Conservation (phyloP, 2,888 invertebrate genomes). For the Caenorhabditis imperialis region DNA sequence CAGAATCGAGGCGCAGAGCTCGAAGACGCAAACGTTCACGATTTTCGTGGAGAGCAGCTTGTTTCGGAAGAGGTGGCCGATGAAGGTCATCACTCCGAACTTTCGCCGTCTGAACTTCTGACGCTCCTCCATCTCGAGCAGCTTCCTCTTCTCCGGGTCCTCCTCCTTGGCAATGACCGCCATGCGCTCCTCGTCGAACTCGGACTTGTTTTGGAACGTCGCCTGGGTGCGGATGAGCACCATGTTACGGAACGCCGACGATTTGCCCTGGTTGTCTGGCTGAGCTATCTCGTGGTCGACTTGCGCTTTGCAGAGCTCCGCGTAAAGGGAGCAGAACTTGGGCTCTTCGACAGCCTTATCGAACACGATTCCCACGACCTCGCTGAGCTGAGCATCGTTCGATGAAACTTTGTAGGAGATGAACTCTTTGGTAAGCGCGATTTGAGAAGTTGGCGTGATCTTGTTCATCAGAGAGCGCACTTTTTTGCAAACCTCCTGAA, state of each 20-base stretch:
- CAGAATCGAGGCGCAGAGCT: slow-evolving; percentile 48
- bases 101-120: slow-evolving; percentile 67
- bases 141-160: slow-evolving; percentile 61
- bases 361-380: slow-evolving; percentile 66
- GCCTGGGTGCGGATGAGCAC: slow-evolving; percentile 60
- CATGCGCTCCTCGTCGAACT: slow-evolving; percentile 38
- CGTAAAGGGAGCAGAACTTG: slow-evolving; percentile 67
- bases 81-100: slow-evolving; percentile 75
- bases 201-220: slow-evolving; percentile 57
- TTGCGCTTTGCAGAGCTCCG: slow-evolving; percentile 59
- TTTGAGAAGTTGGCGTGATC: slow-evolving; percentile 70
- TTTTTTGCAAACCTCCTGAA: slow-evolving; percentile 61
- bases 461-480: slow-evolving; percentile 73
- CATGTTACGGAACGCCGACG: slow-evolving; percentile 62
- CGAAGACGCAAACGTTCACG: slow-evolving; percentile 58
- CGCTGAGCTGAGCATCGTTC: slow-evolving; percentile 30
- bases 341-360: slow-evolving; percentile 72
- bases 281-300: slow-evolving; percentile 57
- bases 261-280: slow-evolving; percentile 11
- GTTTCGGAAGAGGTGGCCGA: slow-evolving; percentile 68
- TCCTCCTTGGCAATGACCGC: slow-evolving; percentile 58
- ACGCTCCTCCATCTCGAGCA: slow-evolving; percentile 53
- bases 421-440: slow-evolving; percentile 63
- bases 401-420: slow-evolving; percentile 57
- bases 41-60: slow-evolving; percentile 63